Conservation (phyloP, 37 sponge, comb jelly and placozoan species). For the Chondrilla cf. caribensis region DNA sequence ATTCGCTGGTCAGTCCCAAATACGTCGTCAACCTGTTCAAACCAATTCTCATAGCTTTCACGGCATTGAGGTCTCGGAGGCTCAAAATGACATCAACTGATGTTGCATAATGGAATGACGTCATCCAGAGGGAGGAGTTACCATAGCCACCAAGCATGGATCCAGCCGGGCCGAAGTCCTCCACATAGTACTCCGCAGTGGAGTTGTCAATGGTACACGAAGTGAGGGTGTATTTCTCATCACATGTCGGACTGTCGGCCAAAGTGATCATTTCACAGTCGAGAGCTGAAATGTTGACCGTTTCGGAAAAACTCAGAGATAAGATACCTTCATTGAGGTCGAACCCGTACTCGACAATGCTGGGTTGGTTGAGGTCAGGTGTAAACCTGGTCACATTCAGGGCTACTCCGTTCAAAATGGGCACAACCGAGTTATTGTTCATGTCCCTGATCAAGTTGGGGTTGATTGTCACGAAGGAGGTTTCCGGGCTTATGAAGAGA, state of each 20-base stretch:
- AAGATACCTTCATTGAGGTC: conserved; percentile 72
- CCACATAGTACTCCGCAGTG: conserved; percentile 51
- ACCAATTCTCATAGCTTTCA: conserved; percentile 78
- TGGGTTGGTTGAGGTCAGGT: conserved; percentile 51
- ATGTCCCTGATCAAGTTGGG: conserved; percentile 60
- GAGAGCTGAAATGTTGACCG: conserved; percentile 75
- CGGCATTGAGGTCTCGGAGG: conserved; percentile 67
- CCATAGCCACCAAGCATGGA: conserved; percentile 73
- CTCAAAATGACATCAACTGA: conserved; percentile 46
- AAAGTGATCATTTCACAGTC: conserved; percentile 68
- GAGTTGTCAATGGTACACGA: conserved; percentile 65
- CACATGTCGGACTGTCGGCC: conserved; percentile 44
- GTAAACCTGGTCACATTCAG: conserved; percentile 38
- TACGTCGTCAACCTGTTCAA: conserved; percentile 34
- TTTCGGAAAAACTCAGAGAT: conserved; percentile 67
- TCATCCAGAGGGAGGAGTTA: conserved; percentile 78
- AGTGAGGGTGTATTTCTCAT: conserved; percentile 48
- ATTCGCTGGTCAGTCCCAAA: conserved; percentile 42
- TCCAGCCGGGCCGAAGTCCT: conserved; percentile 77
- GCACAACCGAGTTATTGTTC: conserved; percentile 63
- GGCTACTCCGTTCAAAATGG: conserved; percentile 68
- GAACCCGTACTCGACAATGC: conserved; percentile 41
- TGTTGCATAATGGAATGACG: conserved; percentile 60
- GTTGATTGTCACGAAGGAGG: conserved; percentile 70
- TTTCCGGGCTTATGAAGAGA: conserved; percentile 37